A percentile compares a stretch with the other conserved stretches of the same genome.
Evolutionary conservation across 2,888 invertebrate genomes (phyloP).

Genomic region (Amiota mariae): DNA sequence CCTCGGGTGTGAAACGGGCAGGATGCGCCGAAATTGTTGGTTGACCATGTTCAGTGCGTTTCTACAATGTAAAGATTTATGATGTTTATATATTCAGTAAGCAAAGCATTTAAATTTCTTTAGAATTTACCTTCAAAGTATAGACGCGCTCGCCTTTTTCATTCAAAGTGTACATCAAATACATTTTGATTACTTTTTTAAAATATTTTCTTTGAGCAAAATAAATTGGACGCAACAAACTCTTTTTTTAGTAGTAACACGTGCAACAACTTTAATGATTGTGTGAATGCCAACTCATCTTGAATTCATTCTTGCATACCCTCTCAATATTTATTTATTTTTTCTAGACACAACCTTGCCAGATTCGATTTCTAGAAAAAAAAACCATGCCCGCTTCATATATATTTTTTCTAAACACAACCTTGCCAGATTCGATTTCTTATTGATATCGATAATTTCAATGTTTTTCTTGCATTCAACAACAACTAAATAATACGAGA

Average conservation of each 20-base stretch:
- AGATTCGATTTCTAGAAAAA: too few species aligned
- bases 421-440: too few species aligned
- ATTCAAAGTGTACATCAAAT: slow-evolving; percentile 84
- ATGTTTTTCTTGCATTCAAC: slow-evolving; percentile 1
- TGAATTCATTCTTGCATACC: too few species aligned
- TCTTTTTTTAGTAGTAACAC: slow-evolving; percentile 38
- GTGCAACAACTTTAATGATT: slow-evolving; percentile 41
- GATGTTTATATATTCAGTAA: background rate
- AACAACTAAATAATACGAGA: background rate
- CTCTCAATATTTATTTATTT: too few species aligned
- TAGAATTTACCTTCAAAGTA: slow-evolving; percentile 82
- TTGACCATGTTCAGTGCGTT: slow-evolving; percentile 83
- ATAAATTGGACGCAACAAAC: slow-evolving; percentile 40
- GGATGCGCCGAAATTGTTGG: slow-evolving; percentile 92
- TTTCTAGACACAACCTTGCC: too few species aligned
- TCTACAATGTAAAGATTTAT: slow-evolving; percentile 76
- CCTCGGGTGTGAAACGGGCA: slow-evolving; percentile 96
- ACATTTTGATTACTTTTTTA: slow-evolving; percentile 76
- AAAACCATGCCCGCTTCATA: too few species aligned
- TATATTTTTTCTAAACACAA: background rate
- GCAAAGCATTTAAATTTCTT: background rate
- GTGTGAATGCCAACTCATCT: background rate
- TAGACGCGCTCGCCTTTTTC: slow-evolving; percentile 88
- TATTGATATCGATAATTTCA: background rate
- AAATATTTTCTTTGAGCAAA: slow-evolving; percentile 5